Conservation (phyloP, 2,888 invertebrate genomes). For the Fissipunctia ypsillon region DNA sequence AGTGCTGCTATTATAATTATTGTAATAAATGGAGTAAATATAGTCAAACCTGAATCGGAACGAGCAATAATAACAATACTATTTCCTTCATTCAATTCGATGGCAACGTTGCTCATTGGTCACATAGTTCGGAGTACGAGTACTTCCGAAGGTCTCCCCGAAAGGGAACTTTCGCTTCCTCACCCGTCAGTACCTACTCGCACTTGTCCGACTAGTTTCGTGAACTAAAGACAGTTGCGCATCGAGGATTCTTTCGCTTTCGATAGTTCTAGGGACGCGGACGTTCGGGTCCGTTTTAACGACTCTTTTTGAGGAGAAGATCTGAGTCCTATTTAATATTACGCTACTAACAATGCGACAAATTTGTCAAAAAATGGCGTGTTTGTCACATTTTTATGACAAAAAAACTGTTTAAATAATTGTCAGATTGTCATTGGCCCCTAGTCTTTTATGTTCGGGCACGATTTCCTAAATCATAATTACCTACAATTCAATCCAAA, state of each 20-base stretch:
- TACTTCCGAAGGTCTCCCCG: slow-evolving; percentile 61
- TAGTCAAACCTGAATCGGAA: slow-evolving; percentile 4
- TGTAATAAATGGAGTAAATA: neutral
- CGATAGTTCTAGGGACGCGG: neutral
- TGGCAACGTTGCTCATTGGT: slow-evolving; percentile 20
- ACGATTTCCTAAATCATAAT: neutral
- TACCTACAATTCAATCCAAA: too few relatives aligned
- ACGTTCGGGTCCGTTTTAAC: neutral
- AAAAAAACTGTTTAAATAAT: too few relatives aligned
- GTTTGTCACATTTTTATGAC: too few relatives aligned
- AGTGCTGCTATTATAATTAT: too few relatives aligned
- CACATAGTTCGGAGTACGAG: slow-evolving; percentile 26
- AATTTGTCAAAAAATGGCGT: too few relatives aligned
- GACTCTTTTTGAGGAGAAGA: neutral
- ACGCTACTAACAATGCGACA: neutral
- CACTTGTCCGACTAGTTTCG: slow-evolving; percentile 54
- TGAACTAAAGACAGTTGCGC: slow-evolving; percentile 31
- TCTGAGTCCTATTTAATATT: neutral
- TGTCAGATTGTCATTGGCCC: too few relatives aligned
- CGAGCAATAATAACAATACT: slow-evolving; percentile 15
- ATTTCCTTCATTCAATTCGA: slow-evolving; percentile 48
- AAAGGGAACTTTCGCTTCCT: slow-evolving; percentile 65
- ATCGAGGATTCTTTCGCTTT: slow-evolving; percentile 24
- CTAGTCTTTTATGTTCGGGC: too few relatives aligned
- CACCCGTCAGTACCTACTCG: slow-evolving; percentile 17